phyloP scores from a whole-genome alignment of 2,797 vertebrate species.

The Lophotriccus pileatus region DNA sequence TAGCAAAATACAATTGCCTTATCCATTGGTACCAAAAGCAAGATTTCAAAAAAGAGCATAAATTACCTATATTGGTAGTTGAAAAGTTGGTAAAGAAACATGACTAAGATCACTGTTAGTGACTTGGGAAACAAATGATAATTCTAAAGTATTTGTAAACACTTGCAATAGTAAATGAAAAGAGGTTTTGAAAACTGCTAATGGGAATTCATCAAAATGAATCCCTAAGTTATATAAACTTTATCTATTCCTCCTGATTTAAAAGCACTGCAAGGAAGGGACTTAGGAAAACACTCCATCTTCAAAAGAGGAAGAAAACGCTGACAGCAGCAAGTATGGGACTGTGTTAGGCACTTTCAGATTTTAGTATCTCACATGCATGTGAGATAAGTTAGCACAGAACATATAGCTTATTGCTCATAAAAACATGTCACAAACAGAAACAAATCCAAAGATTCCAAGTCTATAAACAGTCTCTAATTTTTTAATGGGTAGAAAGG shows the following conservation, averaged over 20 bases:
- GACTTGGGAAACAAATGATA: conserved; percentile 53
- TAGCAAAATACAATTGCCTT: conserved; percentile 30
- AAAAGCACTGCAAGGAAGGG: background rate
- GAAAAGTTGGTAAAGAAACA: conserved; percentile 53
- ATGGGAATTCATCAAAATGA: conserved; percentile 47
- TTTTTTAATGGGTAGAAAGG: background rate
- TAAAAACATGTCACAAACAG: background rate
- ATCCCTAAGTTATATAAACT: conserved; percentile 31
- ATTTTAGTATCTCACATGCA: background rate
- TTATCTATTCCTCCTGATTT: conserved; percentile 27
- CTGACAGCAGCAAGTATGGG: conserved; percentile 23
- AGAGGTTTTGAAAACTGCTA: conserved; percentile 56
- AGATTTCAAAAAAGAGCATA: conserved; percentile 29
- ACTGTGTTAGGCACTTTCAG: background rate
- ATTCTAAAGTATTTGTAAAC: conserved; percentile 51
- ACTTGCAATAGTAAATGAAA: conserved; percentile 63
- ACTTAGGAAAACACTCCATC: background rate
- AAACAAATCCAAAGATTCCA: background rate
- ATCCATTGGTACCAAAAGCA: background rate
- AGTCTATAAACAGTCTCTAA: background rate
- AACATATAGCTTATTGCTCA: background rate
- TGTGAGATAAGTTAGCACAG: background rate
- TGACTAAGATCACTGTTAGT: conserved; percentile 5
- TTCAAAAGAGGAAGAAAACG: conserved; percentile 14
- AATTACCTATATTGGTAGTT: conserved; percentile 50